phyloP scores from a whole-genome alignment of 2,797 vertebrate species.

The Karalla daura region DNA sequence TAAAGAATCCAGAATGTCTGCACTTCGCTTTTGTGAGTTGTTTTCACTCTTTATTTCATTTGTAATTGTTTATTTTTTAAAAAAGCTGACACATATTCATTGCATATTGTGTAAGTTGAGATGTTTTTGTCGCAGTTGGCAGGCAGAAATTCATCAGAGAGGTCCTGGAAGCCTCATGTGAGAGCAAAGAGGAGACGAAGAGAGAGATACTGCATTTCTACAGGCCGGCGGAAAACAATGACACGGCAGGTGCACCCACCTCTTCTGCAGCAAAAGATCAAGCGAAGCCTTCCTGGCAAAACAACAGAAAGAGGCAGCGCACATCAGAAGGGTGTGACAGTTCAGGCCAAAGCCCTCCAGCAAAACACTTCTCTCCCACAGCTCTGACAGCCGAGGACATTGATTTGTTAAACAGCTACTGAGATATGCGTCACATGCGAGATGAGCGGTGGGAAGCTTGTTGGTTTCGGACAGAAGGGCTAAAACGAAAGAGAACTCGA shows the following conservation, averaged over 20 bases:
- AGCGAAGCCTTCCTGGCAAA: conserved; percentile 50
- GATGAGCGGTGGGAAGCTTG: no score
- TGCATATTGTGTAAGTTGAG: neutral
- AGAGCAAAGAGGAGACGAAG: conserved; percentile 56
- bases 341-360: conserved; percentile 55
- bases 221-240: conserved; percentile 66
- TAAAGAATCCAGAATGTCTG: conserved; percentile 82
- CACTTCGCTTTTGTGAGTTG: conserved; percentile 91
- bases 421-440: conserved; percentile 53
- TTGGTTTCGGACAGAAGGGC: no score
- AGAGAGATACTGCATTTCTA: conserved; percentile 88
- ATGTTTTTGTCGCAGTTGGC: conserved; percentile 82
- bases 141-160: conserved; percentile 81
- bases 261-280: conserved; percentile 25
- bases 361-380: conserved; percentile 82
- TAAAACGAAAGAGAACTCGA: no score
- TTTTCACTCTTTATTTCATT: neutral
- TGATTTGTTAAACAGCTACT: conserved; percentile 92
- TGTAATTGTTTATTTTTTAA: neutral
- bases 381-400: conserved; percentile 87
- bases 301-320: conserved; percentile 81
- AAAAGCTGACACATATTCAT: neutral
- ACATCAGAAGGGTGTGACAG: conserved; percentile 68
- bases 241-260: conserved; percentile 2
- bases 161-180: conserved; percentile 51